Percentiles rank a stretch among this genome's conserved stretches.
Evolutionary conservation across 2,797 vertebrate species (phyloP).

Genomic region (Coracias cyanogaster): DNA sequence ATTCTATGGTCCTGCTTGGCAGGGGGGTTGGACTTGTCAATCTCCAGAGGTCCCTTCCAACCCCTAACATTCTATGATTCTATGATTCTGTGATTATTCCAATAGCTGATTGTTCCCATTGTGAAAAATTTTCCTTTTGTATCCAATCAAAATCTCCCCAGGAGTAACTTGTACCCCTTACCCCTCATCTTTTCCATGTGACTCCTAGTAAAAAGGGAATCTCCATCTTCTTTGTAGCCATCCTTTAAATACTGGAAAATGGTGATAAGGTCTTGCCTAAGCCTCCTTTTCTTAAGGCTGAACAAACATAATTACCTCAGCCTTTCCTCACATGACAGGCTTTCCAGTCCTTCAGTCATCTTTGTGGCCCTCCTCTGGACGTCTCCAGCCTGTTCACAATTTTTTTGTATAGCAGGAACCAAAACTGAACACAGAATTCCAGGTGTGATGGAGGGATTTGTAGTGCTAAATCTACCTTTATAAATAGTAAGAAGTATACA

Average conservation of each 20-base stretch:
- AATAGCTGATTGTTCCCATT: background rate
- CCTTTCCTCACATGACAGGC: background rate
- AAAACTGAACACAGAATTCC: background rate
- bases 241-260: background rate
- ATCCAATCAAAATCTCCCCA: background rate
- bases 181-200: background rate
- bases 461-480: background rate
- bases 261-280: background rate
- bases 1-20: too few species aligned
- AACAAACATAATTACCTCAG: background rate
- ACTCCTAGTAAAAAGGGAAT: background rate
- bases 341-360: background rate
- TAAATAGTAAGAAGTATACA: background rate
- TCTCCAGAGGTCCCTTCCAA: too few species aligned
- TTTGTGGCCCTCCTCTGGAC: background rate
- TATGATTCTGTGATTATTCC: background rate
- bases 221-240: background rate
- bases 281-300: background rate
- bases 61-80: too few species aligned
- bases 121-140: background rate
- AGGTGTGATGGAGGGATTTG: background rate
- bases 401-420: background rate
- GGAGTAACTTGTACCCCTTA: background rate
- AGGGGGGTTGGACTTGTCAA: too few species aligned
- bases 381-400: background rate